Evolutionary conservation across 2,888 invertebrate genomes (phyloP).

Genomic region (Spodoptera picta): DNA sequence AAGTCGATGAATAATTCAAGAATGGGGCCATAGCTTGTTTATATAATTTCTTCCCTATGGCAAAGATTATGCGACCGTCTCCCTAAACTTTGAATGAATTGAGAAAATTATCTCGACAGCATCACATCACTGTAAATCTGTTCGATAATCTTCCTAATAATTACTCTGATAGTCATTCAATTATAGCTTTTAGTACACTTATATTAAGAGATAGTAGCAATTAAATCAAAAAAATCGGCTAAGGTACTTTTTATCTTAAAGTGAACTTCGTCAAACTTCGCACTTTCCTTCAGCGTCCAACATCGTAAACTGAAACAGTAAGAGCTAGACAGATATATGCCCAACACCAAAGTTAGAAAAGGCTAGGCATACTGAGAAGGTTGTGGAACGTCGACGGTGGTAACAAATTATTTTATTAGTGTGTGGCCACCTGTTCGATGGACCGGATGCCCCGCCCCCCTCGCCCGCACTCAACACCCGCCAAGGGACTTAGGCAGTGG

Average conservation of each 20-base stretch:
- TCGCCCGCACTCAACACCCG: conserved; percentile 44
- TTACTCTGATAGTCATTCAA: too few relatives aligned
- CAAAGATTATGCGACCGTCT: conserved; percentile 34
- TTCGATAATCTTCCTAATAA: too few relatives aligned
- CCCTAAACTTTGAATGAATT: conserved; percentile 25
- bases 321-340: conserved; percentile 34
- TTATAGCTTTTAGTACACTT: too few relatives aligned
- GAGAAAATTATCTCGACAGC: too few relatives aligned
- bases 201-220: too few relatives aligned
- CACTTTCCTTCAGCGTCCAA: conserved; percentile 26
- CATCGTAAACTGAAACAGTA: conserved; percentile 37
- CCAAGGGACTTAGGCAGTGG: conserved; percentile 58
- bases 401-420: conserved; percentile 84
- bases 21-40: conserved; percentile 24
- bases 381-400: conserved; percentile 82
- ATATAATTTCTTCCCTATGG: conserved; percentile 46
- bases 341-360: conserved; percentile 47
- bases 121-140: too few relatives aligned
- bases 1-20: conserved; percentile 40
- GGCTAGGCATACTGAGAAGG: conserved; percentile 70
- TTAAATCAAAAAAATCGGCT: too few relatives aligned
- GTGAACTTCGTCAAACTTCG: neutral
- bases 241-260: too few relatives aligned
- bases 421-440: conserved; percentile 85
- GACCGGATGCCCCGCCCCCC: conserved; percentile 82